Evolutionary conservation across 2,888 invertebrate species (phyloP).

Genomic region (Polyommatus iphigenia): DNA sequence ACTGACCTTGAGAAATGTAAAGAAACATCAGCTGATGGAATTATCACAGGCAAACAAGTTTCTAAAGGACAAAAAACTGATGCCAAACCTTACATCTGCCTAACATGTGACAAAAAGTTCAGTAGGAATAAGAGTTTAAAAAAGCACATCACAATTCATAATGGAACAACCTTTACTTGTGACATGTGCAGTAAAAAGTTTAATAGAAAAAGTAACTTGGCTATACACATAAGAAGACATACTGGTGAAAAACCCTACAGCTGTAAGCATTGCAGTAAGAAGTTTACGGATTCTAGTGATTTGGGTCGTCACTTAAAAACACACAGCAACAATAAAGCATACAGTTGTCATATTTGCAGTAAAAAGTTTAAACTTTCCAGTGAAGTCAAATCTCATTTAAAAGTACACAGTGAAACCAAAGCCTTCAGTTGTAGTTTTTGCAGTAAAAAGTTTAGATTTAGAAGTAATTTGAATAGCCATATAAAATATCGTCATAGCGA

Average conservation of each 20-base stretch:
- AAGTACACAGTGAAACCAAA: not conserved
- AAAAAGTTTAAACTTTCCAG: not conserved
- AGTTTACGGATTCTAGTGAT: not conserved
- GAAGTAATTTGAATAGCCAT: not conserved
- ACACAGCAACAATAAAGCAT: not conserved
- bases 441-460: not conserved
- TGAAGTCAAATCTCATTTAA: not conserved
- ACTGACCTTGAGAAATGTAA: not conserved
- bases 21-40: not conserved
- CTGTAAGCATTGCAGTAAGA: not conserved
- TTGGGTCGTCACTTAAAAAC: not conserved
- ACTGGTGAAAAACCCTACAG: not conserved
- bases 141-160: not conserved
- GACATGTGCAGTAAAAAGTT: not conserved
- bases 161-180: not conserved
- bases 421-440: not conserved
- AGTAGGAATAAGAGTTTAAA: not conserved
- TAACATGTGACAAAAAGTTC: not conserved
- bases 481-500: not conserved
- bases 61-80: not conserved
- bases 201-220: not conserved
- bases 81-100: not conserved
- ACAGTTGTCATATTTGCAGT: not conserved
- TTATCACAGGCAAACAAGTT: not conserved
- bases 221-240: not conserved